These are phyloP conservation scores for Gastracanthus pulcherrimus DNA, from an alignment of 2,888 invertebrate genomes.

Conservation along the genomic window DNA sequence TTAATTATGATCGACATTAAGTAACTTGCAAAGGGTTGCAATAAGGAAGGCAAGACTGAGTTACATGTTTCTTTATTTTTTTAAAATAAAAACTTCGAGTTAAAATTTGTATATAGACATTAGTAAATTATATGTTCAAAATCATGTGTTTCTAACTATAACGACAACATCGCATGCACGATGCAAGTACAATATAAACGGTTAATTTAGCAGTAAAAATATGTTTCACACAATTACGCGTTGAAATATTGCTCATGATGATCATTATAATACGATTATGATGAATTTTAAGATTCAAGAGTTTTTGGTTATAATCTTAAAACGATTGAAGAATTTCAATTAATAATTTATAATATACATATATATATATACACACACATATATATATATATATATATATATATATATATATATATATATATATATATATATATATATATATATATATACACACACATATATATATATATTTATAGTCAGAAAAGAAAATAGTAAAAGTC, in stretches of 20 bases:
- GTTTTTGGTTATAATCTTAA: no score
- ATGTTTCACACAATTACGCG: neutral
- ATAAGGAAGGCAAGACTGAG: constrained; percentile 24
- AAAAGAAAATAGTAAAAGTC: no score
- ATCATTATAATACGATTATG: neutral
- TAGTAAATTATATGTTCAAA: neutral
- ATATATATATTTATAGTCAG: no score
- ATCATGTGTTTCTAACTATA: neutral
- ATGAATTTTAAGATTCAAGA: no score
- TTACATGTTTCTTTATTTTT: constrained; percentile 38
- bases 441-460: no score
- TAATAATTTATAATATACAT: no score
- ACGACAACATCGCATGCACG: neutral
- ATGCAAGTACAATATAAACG: neutral
- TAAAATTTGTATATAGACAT: neutral
- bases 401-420: no score
- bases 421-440: no score
- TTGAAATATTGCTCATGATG: neutral
- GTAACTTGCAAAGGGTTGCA: neutral
- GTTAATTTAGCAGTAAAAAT: neutral
- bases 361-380: no score
- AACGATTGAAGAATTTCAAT: no score
- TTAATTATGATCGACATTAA: neutral
- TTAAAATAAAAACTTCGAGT: constrained; percentile 24
- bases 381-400: no score